A percentile compares a stretch with the other conserved stretches of the same genome.
Conservation (phyloP, 2,797 vertebrate species). For the Esox lucius region DNA sequence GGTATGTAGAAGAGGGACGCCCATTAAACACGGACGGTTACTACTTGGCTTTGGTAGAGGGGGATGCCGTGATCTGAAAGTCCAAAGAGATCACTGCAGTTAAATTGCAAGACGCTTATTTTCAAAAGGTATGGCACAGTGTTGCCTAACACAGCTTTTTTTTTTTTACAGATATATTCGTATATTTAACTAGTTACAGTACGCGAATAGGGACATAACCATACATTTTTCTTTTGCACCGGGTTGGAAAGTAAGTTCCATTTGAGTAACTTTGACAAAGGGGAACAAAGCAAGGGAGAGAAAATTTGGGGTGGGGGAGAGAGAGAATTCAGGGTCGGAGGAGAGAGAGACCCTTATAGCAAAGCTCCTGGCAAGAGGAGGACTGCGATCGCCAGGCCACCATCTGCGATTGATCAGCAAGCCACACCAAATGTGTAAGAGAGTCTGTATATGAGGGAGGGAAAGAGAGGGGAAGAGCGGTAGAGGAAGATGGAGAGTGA, state of each 20-base stretch:
- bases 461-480: conserved; percentile 15
- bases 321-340: conserved; percentile 38
- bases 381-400: conserved; percentile 53
- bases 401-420: conserved; percentile 76
- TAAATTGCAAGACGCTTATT: not conserved
- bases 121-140: conserved; percentile 17
- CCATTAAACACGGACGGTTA: conserved; percentile 37
- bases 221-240: not conserved
- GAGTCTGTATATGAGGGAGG: conserved; percentile 25
- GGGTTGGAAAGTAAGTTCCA: conserved; percentile 6
- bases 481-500: conserved; percentile 10
- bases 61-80: conserved; percentile 8
- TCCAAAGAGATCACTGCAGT: not conserved
- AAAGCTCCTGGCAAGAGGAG: conserved; percentile 50
- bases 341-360: conserved; percentile 26
- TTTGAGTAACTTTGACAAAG: conserved; percentile 11
- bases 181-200: not conserved
- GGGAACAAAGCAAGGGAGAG: conserved; percentile 16
- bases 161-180: not conserved
- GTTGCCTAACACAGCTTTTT: too few species aligned
- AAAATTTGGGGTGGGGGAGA: conserved; percentile 19
- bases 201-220: not conserved
- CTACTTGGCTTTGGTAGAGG: conserved; percentile 31
- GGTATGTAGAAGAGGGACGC: conserved; percentile 50
- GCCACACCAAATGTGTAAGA: conserved; percentile 49